A percentile compares a stretch with the other conserved stretches of the same genome.
Conservation (phyloP, 2,888 invertebrate genomes). For the Chrysotoxum bicinctum region DNA sequence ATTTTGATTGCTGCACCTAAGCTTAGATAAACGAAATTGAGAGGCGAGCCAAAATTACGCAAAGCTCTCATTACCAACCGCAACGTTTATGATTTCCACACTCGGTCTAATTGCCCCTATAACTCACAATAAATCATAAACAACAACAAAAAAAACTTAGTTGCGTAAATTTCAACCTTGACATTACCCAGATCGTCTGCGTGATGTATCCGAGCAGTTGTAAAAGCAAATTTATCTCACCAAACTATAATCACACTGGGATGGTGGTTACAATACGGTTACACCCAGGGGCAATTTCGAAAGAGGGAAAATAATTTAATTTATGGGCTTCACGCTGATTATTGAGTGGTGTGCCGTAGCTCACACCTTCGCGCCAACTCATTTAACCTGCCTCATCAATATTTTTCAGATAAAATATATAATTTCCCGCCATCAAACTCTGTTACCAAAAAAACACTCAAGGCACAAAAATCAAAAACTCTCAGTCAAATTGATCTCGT, state of each 20-base stretch:
- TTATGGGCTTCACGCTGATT: conserved; percentile 63
- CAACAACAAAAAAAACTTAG: background rate
- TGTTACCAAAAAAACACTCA: conserved; percentile 24
- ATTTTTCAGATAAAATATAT: conserved; percentile 39
- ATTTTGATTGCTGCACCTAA: conserved; percentile 22
- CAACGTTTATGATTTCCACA: conserved; percentile 47
- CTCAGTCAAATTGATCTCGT: conserved; percentile 44
- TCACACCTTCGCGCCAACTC: conserved; percentile 39
- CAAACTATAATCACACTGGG: conserved; percentile 50
- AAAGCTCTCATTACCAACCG: conserved; percentile 35
- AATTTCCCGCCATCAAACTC: conserved; percentile 50
- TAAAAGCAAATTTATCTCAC: conserved; percentile 46
- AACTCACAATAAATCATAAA: conserved; percentile 55
- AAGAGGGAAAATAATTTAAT: conserved; percentile 63
- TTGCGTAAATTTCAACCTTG: conserved; percentile 64
- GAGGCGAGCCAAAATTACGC: conserved; percentile 1
- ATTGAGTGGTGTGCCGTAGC: conserved; percentile 44
- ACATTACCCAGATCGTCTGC: conserved; percentile 33
- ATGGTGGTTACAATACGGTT: conserved; percentile 38
- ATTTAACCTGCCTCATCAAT: conserved; percentile 49
- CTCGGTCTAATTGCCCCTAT: conserved; percentile 31
- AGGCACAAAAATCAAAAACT: conserved; percentile 7
- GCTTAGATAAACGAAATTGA: background rate
- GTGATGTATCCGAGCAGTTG: conserved; percentile 11
- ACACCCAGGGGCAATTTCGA: conserved; percentile 64